Conservation (phyloP, 2,888 invertebrate genomes). For the Eilema griseolum region DNA sequence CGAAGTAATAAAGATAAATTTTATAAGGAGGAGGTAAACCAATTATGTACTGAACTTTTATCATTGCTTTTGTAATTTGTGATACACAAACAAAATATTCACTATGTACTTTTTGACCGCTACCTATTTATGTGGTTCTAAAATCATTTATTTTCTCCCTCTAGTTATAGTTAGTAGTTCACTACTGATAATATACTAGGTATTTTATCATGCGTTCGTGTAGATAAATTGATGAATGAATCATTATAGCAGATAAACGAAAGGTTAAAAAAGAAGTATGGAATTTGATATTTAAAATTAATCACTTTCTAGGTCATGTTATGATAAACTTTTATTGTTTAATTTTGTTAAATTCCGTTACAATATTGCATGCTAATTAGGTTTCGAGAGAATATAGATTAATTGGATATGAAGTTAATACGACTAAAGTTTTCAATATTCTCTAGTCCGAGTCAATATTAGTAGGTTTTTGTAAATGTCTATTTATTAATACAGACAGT, state of each 20-base stretch:
- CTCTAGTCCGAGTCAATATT: not conserved
- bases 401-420: not conserved
- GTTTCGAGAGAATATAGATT: not conserved
- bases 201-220: too few relatives aligned
- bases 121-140: too few relatives aligned
- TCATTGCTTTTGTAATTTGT: too few relatives aligned
- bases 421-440: not conserved
- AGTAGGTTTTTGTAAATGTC: not conserved
- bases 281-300: not conserved
- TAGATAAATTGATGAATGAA: too few relatives aligned
- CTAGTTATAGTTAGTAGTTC: too few relatives aligned
- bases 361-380: not conserved
- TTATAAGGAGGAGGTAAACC: too few relatives aligned
- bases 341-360: not conserved
- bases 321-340: not conserved
- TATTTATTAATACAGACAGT: not conserved
- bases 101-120: too few relatives aligned
- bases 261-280: not conserved
- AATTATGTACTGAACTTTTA: too few relatives aligned
- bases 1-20: too few relatives aligned
- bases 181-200: too few relatives aligned
- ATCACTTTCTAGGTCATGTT: not conserved
- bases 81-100: too few relatives aligned
- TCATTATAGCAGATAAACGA: not conserved
- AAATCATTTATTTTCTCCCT: too few relatives aligned